Percentiles rank a stretch among this genome's conserved stretches.
Conservation (phyloP, 2,113 vertebrate species). For the Macaca nemestrina region DNA sequence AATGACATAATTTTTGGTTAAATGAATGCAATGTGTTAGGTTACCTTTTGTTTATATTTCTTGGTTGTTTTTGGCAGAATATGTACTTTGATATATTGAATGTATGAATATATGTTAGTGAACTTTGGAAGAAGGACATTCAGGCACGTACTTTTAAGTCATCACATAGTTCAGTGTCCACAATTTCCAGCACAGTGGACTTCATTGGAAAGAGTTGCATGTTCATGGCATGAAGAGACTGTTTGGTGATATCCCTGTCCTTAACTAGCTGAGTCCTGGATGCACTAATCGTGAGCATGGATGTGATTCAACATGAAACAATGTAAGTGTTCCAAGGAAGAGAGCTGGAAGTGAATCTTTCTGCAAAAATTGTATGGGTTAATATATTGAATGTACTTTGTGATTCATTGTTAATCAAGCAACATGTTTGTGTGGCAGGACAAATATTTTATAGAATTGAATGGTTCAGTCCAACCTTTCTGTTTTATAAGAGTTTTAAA, state of each 20-base stretch:
- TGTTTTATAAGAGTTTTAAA: constrained; percentile 27
- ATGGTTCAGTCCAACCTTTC: neutral
- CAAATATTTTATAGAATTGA: neutral
- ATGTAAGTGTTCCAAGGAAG: constrained; percentile 84
- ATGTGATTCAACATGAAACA: constrained; percentile 92
- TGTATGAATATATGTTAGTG: neutral
- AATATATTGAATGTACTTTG: neutral
- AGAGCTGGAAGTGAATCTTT: neutral
- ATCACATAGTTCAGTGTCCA: neutral
- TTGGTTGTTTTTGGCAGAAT: neutral
- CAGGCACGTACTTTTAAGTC: neutral
- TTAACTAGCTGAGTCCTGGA: constrained; percentile 91
- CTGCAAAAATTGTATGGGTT: neutral
- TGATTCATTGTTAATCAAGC: neutral
- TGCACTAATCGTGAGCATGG: constrained; percentile 97
- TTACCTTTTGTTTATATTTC: constrained; percentile 7
- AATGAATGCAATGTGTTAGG: neutral
- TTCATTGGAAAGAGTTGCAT: neutral
- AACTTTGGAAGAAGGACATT: neutral
- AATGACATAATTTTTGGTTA: constrained; percentile 1
- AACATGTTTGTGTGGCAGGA: neutral
- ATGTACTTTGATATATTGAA: neutral
- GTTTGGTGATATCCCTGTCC: constrained; percentile 47
- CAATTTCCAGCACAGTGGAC: neutral
- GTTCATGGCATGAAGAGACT: neutral